These are phyloP conservation scores for Akabosia matsudoensis DNA, from an alignment of 1,140 invertebrate species.

Conservation along the genomic window DNA sequence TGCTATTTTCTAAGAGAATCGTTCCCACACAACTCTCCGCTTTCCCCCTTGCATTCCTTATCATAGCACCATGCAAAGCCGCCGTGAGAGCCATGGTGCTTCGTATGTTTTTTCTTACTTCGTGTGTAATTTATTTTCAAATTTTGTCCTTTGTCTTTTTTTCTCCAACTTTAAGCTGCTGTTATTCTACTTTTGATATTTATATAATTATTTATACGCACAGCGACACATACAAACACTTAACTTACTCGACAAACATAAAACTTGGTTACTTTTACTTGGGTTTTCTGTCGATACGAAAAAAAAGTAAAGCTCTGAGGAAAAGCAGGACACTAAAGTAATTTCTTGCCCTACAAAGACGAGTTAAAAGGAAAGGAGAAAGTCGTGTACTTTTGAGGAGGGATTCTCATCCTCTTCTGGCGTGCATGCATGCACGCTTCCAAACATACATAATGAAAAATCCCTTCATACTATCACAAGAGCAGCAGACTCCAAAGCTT, in stretches of 20 bases:
- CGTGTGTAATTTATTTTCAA: background rate
- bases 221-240: background rate
- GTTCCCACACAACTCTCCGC: background rate
- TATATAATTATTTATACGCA: background rate
- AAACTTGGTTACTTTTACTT: background rate
- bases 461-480: too few species aligned
- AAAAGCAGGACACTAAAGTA: constrained; percentile 16
- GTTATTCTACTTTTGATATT: background rate
- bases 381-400: constrained; percentile 12
- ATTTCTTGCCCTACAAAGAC: constrained; percentile 20
- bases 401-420: constrained; percentile 3
- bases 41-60: constrained; percentile 4
- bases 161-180: constrained; percentile 12
- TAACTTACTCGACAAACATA: too few species aligned
- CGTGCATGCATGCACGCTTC: background rate
- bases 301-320: background rate
- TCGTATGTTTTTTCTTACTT: too few species aligned
- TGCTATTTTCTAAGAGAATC: constrained; percentile 11
- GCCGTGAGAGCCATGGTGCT: constrained; percentile 11
- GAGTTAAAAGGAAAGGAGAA: constrained; percentile 20
- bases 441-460: background rate
- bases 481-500: constrained; percentile 10
- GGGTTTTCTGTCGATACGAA: background rate
- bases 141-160: background rate
- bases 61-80: constrained; percentile 1